A percentile compares a stretch with the other conserved stretches of the same genome.
Conservation (phyloP, 2,113 vertebrate species). For the Tiliqua scincoides region DNA sequence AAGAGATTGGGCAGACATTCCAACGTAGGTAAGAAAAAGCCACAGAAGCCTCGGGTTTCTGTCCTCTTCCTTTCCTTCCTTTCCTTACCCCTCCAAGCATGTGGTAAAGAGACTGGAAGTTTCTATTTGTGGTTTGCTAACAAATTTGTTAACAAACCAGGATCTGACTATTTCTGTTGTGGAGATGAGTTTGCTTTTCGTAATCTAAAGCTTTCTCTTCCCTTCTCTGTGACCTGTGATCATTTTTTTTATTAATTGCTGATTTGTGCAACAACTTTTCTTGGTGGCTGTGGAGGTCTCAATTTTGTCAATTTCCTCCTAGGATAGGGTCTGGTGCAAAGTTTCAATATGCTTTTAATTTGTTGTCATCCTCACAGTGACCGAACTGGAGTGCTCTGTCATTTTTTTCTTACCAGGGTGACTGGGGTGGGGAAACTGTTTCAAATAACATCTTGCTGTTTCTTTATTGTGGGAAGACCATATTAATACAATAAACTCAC, state of each 20-base stretch:
- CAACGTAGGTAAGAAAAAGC: too few relatives aligned
- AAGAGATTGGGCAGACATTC: too few relatives aligned
- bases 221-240: neutral
- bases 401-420: conserved; percentile 9
- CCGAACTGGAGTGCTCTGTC: neutral
- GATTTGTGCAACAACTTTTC: neutral
- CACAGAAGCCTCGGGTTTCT: too few relatives aligned
- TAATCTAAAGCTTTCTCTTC: neutral
- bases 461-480: neutral
- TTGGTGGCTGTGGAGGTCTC: neutral
- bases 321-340: neutral
- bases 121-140: too few relatives aligned
- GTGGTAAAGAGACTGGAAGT: too few relatives aligned
- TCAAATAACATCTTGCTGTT: neutral
- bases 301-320: neutral
- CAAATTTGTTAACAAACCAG: too few relatives aligned
- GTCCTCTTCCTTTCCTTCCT: too few relatives aligned
- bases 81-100: too few relatives aligned
- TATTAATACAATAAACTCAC: neutral
- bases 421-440: neutral
- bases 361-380: neutral
- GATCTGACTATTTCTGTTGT: neutral
- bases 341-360: neutral
- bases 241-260: neutral
- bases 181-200: neutral